These are phyloP conservation scores for Melanotaenia trifasciata DNA, from an alignment of 2,797 vertebrate genomes.

Conservation along the genomic window DNA sequence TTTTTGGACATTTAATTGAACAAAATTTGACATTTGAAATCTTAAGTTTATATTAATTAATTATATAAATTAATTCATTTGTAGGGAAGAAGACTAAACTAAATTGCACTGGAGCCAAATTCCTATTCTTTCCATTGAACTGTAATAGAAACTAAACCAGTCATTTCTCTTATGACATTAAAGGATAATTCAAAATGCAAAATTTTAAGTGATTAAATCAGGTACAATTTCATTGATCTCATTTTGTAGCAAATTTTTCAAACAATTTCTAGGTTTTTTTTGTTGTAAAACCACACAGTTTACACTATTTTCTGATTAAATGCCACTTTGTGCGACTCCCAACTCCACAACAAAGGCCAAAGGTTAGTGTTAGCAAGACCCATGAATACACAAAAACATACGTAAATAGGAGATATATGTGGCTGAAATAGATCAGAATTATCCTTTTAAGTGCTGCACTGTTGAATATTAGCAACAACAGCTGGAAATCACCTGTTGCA, in stretches of 20 bases:
- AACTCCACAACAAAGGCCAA: no score
- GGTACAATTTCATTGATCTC: not conserved
- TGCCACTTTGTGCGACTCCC: no score
- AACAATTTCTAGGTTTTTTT: not conserved
- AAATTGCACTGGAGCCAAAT: not conserved
- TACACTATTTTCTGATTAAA: no score
- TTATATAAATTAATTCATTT: no score
- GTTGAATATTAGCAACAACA: not conserved
- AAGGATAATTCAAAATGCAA: not conserved
- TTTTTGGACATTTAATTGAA: not conserved
- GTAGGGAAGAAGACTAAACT: not conserved
- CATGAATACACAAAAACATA: not conserved
- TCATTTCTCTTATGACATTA: not conserved
- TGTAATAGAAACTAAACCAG: not conserved
- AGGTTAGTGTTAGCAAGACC: not conserved
- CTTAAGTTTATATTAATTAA: not conserved
- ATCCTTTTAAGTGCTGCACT: not conserved
- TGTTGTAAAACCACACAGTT: no score
- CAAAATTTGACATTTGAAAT: not conserved
- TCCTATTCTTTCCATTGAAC: not conserved
- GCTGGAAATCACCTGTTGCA: not conserved
- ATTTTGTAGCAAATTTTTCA: not conserved
- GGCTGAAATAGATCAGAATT: not conserved
- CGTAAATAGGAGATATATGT: not conserved
- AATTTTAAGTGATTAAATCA: not conserved